These are phyloP conservation scores for Laothoe populi DNA, from an alignment of 2,888 invertebrate species.

Conservation along the genomic window DNA sequence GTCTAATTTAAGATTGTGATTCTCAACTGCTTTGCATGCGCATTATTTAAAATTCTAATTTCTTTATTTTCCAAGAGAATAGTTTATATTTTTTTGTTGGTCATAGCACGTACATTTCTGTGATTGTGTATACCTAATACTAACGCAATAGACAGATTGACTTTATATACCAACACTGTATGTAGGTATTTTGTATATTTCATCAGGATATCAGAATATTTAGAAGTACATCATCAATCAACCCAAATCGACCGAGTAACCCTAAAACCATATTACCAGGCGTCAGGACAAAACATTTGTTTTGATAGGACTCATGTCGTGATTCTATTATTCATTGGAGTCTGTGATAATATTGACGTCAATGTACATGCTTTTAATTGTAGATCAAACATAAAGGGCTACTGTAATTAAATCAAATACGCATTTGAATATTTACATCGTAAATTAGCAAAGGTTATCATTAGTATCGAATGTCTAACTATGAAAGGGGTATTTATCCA, in stretches of 20 bases:
- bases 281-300: constrained; percentile 9
- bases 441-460: constrained; percentile 48
- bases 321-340: constrained; percentile 32
- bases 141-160: too few species aligned
- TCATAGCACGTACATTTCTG: background rate
- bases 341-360: constrained; percentile 55
- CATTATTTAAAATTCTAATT: constrained; percentile 18
- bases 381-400: constrained; percentile 45
- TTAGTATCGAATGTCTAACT: background rate
- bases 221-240: too few species aligned
- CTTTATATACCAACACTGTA: too few species aligned
- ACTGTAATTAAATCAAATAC: constrained; percentile 40
- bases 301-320: background rate
- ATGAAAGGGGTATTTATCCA: background rate
- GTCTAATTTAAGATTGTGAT: constrained; percentile 28
- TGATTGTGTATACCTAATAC: background rate
- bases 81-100: background rate
- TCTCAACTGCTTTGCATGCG: constrained; percentile 18
- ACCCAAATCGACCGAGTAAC: constrained; percentile 10
- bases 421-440: constrained; percentile 35
- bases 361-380: constrained; percentile 44
- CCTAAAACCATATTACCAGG: background rate
- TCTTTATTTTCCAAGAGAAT: constrained; percentile 7
- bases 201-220: background rate
- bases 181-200: too few species aligned